phyloP scores from a whole-genome alignment of 2,797 vertebrate species.

The Phrynocephalus forsythii region DNA sequence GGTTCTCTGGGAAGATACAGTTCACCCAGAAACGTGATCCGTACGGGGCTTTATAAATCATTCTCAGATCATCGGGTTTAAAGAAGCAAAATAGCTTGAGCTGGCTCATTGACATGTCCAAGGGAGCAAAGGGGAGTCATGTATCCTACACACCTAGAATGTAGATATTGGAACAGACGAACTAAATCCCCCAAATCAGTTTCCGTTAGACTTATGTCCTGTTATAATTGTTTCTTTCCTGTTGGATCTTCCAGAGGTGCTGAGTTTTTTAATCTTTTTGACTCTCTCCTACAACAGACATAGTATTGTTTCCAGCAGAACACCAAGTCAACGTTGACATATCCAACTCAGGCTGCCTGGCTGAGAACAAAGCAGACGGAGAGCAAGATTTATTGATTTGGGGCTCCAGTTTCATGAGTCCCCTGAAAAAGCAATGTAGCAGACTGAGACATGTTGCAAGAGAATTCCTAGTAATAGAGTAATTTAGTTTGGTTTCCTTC shows the following conservation, averaged over 20 bases:
- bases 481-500: not conserved
- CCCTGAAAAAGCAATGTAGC: not conserved
- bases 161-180: not conserved
- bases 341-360: not conserved
- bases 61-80: not conserved
- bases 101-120: not conserved
- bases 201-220: not conserved
- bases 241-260: not conserved
- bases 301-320: not conserved
- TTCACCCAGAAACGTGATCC: no score
- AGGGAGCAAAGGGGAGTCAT: not conserved
- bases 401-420: not conserved
- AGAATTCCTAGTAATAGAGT: not conserved
- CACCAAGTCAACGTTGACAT: not conserved
- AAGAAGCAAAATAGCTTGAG: not conserved
- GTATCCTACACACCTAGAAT: not conserved
- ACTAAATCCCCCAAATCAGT: not conserved
- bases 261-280: not conserved
- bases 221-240: not conserved
- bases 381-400: not conserved
- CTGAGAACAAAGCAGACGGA: not conserved
- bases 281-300: not conserved
- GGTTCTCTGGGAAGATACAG: no score
- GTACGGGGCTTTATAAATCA: no score
- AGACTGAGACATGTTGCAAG: not conserved